These are phyloP conservation scores for Pavo muticus DNA, from an alignment of 2,113 vertebrate genomes.

Conservation along the genomic window DNA sequence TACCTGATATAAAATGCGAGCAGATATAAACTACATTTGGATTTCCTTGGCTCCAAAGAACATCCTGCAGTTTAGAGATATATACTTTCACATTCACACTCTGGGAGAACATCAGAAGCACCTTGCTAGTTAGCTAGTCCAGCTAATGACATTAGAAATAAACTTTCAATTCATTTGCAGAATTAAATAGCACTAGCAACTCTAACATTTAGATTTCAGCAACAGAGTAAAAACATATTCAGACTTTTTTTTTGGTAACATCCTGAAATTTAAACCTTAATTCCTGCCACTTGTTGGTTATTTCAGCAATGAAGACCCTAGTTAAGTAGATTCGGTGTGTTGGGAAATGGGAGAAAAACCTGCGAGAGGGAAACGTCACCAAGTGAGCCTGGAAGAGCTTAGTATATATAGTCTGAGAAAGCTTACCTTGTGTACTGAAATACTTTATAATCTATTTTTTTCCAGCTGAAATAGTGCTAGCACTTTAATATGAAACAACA, in stretches of 20 bases:
- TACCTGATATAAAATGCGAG: not conserved
- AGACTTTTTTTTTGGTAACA: not conserved
- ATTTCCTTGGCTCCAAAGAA: not conserved
- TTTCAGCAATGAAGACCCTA: not conserved
- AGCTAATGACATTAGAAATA: not conserved
- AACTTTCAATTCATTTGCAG: not conserved
- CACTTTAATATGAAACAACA: not conserved
- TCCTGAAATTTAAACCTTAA: not conserved
- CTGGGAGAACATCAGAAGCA: not conserved
- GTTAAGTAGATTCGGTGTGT: not conserved
- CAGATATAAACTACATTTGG: not conserved
- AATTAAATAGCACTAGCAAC: not conserved
- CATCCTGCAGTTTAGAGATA: not conserved
- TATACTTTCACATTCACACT: not conserved
- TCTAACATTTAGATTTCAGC: not conserved
- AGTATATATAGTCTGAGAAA: not conserved
- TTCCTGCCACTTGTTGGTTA: not conserved
- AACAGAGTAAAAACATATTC: not conserved
- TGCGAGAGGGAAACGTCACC: not conserved
- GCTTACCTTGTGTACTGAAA: not conserved
- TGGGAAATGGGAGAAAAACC: not conserved
- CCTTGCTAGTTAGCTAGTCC: not conserved
- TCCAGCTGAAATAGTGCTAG: not conserved
- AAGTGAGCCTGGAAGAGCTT: not conserved
- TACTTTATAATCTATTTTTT: not conserved